A percentile compares a stretch with the other conserved stretches of the same genome.
Conservation (phyloP, 2,888 invertebrate species). For the Eurytoma adleriae region DNA sequence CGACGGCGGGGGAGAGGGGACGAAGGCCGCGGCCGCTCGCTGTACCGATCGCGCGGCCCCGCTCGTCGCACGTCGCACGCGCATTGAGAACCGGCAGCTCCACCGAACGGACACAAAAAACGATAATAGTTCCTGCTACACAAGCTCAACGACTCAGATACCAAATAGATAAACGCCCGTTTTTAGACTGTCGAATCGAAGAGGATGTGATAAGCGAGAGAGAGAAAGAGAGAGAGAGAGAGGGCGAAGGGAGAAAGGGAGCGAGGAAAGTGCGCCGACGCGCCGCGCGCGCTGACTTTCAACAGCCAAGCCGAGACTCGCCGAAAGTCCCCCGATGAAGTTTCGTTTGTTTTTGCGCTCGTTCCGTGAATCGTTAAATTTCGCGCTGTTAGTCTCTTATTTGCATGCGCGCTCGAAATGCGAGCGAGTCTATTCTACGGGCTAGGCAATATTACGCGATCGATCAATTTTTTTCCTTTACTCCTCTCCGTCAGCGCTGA, state of each 20-base stretch:
- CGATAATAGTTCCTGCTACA: slow-evolving; percentile 52
- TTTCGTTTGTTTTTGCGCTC: slow-evolving; percentile 25
- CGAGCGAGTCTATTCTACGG: slow-evolving; percentile 6
- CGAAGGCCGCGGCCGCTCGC: background rate
- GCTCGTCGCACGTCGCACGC: background rate
- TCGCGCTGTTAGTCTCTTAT: slow-evolving; percentile 29
- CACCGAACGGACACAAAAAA: slow-evolving; percentile 18
- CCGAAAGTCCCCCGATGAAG: slow-evolving; percentile 42
- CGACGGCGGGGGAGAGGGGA: background rate
- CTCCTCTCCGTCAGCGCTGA: background rate
- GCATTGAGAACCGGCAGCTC: slow-evolving; percentile 10
- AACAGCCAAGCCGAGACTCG: slow-evolving; percentile 19
- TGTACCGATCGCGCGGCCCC: background rate
- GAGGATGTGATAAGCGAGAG: slow-evolving; percentile 30
- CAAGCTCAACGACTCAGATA: slow-evolving; percentile 28
- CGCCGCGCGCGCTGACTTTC: slow-evolving; percentile 1
- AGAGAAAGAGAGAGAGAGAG: background rate
- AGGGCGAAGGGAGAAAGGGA: slow-evolving; percentile 4
- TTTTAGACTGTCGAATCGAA: slow-evolving; percentile 37
- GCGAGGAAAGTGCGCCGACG: slow-evolving; percentile 18
- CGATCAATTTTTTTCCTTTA: slow-evolving; percentile 20
- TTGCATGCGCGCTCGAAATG: background rate
- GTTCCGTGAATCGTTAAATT: slow-evolving; percentile 33
- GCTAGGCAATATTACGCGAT: slow-evolving; percentile 19
- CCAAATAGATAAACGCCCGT: slow-evolving; percentile 49